Percentiles rank a stretch among this genome's conserved stretches.
phyloP scores from a whole-genome alignment of 2,888 invertebrate species.

The Nemurella pictetii region DNA sequence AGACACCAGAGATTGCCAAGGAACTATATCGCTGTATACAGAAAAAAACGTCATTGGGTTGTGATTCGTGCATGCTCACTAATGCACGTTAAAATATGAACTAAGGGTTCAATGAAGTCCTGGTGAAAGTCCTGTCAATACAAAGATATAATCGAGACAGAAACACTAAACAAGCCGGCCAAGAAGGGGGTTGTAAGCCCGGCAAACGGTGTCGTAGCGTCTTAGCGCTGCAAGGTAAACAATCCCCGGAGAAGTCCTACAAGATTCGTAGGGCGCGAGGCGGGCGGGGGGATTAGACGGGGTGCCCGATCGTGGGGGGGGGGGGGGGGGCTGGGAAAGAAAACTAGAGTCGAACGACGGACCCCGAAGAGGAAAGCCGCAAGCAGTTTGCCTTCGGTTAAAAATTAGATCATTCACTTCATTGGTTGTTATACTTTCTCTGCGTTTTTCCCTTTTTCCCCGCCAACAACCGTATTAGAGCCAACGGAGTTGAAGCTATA shows the following conservation, averaged over 20 bases:
- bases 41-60: too few relatives aligned
- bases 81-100: too few relatives aligned
- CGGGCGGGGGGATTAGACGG: conserved; percentile 33
- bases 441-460: too few relatives aligned
- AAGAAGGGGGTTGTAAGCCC: not conserved
- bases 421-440: too few relatives aligned
- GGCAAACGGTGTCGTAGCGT: conserved; percentile 10
- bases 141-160: not conserved
- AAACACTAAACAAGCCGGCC: not conserved
- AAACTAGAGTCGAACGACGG: not conserved
- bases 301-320: conserved; percentile 35
- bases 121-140: not conserved
- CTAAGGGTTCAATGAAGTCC: too few relatives aligned
- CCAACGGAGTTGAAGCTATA: too few relatives aligned
- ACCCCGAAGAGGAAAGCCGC: not conserved
- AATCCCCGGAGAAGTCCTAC: not conserved
- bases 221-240: not conserved
- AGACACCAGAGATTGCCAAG: too few relatives aligned
- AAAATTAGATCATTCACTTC: too few relatives aligned
- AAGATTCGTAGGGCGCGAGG: not conserved
- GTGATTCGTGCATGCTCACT: too few relatives aligned
- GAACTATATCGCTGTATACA: too few relatives aligned
- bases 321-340: conserved; percentile 34
- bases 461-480: too few relatives aligned
- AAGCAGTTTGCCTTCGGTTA: too few relatives aligned